Evolutionary conservation across 2,797 vertebrate genomes (phyloP), one percentile per base, ranked within the genome.

Genomic region (Sitta carolinensis): DNA sequence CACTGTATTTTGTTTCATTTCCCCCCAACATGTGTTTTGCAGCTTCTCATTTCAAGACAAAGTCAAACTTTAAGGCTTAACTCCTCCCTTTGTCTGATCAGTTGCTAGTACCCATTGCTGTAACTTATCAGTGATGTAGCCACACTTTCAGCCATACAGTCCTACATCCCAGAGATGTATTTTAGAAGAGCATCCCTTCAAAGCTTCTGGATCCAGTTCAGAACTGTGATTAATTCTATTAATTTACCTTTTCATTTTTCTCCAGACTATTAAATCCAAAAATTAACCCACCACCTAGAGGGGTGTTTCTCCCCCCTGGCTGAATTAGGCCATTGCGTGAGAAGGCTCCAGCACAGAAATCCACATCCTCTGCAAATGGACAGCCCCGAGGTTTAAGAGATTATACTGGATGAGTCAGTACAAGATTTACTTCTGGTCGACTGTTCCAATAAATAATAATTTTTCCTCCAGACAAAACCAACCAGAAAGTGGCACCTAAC

Each of bases 291-390:
- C 20, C 2, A 17, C 66, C 64, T 26, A 22, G 40, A 42, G 20
- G 32, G 27, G 15, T 32, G 50, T 10, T 82, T 74, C 70, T 77
- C 51, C 62, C 52, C 34, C 67, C 82, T 55, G 45, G 30, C 25
- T 91, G 80, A 93, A 74, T 82, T 18, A 68, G 67, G 80, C 57
- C 3, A 1, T 72, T 68, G 67, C 11, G 1, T 64, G 87, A 90
- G 50, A 90, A 94, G 45, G 20, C 61, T 79, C 48, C 47, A 22
- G 58, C 48, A 32, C 40, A 88, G 58, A 90, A 94, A 88, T 18
- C 23, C 7, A 1, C 1, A 0, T 54, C 69, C 69, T 42, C 69
- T 75, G 79, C 62, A 40, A 91, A 86, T 0, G 2, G 76, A 40
- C 66, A 91, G 85, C 87, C 73, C 9, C 0, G 27, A 90, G 91